phyloP scores from a whole-genome alignment of 2,888 invertebrate species.

The Polietes domitor region DNA sequence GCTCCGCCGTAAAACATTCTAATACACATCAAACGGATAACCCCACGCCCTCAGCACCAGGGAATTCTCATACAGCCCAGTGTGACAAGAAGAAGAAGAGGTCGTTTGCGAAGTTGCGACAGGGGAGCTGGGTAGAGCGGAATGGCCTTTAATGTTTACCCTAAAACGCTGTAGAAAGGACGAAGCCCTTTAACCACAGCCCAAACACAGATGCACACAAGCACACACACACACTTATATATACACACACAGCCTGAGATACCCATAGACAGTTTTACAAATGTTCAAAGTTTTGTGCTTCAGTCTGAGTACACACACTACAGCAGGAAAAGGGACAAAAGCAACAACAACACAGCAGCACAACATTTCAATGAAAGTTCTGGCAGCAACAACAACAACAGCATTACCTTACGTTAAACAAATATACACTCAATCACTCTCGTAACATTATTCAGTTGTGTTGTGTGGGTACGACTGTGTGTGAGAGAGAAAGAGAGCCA shows the following conservation, averaged over 20 bases:
- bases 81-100: neutral
- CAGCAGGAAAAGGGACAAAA: neutral
- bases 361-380: neutral
- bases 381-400: neutral
- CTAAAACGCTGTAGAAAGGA: neutral
- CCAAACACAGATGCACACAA: constrained; percentile 3
- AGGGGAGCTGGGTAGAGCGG: neutral
- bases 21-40: constrained; percentile 4
- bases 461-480: neutral
- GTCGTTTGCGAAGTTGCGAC: neutral
- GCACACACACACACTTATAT: neutral
- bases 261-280: constrained; percentile 11
- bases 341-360: constrained; percentile 4
- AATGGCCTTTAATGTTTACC: constrained; percentile 10
- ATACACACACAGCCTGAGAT: neutral
- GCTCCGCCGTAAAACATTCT: neutral
- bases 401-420: no score
- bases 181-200: neutral
- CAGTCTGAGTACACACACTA: neutral
- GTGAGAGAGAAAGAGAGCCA: neutral
- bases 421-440: no score
- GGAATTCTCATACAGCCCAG: constrained; percentile 3
- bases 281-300: neutral
- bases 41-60: neutral
- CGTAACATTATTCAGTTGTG: neutral